Evolutionary conservation across 2,888 invertebrate genomes (phyloP), one percentile per base, ranked within the genome.

Genomic region (Ypsolopha scabrella): DNA sequence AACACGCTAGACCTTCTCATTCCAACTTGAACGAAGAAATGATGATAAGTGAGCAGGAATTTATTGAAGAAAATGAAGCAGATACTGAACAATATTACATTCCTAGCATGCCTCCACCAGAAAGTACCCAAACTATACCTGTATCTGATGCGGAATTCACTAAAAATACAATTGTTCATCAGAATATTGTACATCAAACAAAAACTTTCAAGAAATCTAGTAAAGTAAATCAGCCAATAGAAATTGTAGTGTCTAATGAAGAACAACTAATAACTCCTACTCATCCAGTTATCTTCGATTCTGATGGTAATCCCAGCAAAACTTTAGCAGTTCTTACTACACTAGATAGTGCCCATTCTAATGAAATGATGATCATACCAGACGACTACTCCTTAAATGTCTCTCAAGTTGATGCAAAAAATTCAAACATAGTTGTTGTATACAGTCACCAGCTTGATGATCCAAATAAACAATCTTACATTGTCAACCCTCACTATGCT

Each of bases 341-440:
- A 39, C 59, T 81, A 48, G 70, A 75, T 53, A 62, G 72, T 51
- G 58, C 88, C n/a, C 87, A 88, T 47, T 75, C 88, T 56, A 89
- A 88, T 75, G 76, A 90, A 48, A 89, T 90, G 65, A 89, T 90
- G 90, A 89, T 90, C 50, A 75, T 90, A 46, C 90, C 87, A 57
- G 88, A 90, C 58, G 82, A 88, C 56, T 89, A 86, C 65, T 88
- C 88, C 53, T 70, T 89, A 39, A 89, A 87, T 75, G 89, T 86
- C 24, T 75, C 86, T 54, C 80, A 87, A 58, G 66, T 81, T 37
- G 80, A 85, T 51, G 59, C 80, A 41, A 87, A 89, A 55, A 89
- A 88, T 68, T 87, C 89, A 1, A 90, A 90, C 60, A 90, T 90
- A 65, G 90, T 90, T 10, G 90, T 90, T 47, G 82, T 90, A 13